phyloP scores from a whole-genome alignment of 1,140 invertebrate species.

The Whitmania pigra region DNA sequence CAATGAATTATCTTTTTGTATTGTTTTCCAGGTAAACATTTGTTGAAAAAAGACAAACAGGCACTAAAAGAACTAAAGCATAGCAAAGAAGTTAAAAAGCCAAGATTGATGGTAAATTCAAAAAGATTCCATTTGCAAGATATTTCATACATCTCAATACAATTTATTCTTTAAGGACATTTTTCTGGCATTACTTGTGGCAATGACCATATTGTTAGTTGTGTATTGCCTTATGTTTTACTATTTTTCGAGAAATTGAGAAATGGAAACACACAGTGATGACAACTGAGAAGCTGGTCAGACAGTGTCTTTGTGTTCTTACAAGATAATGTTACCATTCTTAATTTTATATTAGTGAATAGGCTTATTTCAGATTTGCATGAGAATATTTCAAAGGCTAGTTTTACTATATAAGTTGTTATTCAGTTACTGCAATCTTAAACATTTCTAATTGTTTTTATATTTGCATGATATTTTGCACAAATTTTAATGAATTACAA shows the following conservation, averaged over 20 bases:
- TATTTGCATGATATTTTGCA: too few species aligned
- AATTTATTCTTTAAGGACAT: constrained; percentile 8
- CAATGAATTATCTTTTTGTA: not conserved
- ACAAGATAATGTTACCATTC: too few species aligned
- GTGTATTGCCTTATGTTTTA: not conserved
- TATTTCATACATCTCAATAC: not conserved
- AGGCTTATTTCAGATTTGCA: too few species aligned
- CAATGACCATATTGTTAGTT: not conserved
- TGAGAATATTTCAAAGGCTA: too few species aligned
- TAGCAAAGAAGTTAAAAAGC: not conserved
- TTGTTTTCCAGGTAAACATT: constrained; percentile 13
- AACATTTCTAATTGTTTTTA: too few species aligned
- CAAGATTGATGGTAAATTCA: not conserved
- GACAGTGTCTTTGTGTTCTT: too few species aligned
- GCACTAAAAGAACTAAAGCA: constrained; percentile 6
- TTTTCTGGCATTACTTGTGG: not conserved
- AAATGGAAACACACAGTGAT: not conserved
- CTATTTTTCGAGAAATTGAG: not conserved
- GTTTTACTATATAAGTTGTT: too few species aligned
- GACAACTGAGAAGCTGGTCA: not conserved
- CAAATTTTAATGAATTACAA: too few species aligned
- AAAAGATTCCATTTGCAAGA: not conserved
- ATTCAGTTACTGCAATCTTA: too few species aligned
- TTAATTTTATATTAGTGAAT: too few species aligned
- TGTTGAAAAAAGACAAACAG: constrained; percentile 9